These are phyloP conservation scores for Cheilosia grossa DNA, from an alignment of 2,888 invertebrate species.

Conservation along the genomic window DNA sequence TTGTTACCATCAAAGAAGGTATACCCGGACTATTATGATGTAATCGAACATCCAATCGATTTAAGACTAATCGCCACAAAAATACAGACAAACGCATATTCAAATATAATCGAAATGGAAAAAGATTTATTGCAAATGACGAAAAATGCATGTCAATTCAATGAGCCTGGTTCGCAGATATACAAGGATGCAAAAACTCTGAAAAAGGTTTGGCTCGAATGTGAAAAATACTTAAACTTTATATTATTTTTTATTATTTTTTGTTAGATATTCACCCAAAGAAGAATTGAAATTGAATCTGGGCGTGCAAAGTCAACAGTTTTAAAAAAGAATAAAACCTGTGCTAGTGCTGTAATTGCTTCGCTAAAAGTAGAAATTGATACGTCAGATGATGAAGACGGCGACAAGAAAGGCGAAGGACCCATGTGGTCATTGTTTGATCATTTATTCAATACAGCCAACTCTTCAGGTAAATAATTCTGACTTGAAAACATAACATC, in stretches of 20 bases:
- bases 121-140: slow-evolving; percentile 95
- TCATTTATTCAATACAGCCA: slow-evolving; percentile 88
- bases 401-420: slow-evolving; percentile 86
- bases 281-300: slow-evolving; percentile 89
- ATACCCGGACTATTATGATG: slow-evolving; percentile 97
- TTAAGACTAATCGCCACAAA: slow-evolving; percentile 95
- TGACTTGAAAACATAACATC: background rate
- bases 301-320: slow-evolving; percentile 87
- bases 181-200: slow-evolving; percentile 97
- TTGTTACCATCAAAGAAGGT: slow-evolving; percentile 95
- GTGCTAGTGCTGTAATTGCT: slow-evolving; percentile 85
- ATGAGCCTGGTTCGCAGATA: slow-evolving; percentile 97
- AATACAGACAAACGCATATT: slow-evolving; percentile 93
- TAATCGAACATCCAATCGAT: slow-evolving; percentile 97
- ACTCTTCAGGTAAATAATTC: slow-evolving; percentile 82
- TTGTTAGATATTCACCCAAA: slow-evolving; percentile 86
- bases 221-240: background rate
- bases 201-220: slow-evolving; percentile 86
- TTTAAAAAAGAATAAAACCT: slow-evolving; percentile 81
- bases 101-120: slow-evolving; percentile 91
- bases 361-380: slow-evolving; percentile 86
- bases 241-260: background rate
- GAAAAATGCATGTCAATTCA: slow-evolving; percentile 97
- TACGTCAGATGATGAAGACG: slow-evolving; percentile 86
- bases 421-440: slow-evolving; percentile 96